These are phyloP conservation scores for Anabas testudineus DNA, from an alignment of 2,797 vertebrate species.

Conservation along the genomic window DNA sequence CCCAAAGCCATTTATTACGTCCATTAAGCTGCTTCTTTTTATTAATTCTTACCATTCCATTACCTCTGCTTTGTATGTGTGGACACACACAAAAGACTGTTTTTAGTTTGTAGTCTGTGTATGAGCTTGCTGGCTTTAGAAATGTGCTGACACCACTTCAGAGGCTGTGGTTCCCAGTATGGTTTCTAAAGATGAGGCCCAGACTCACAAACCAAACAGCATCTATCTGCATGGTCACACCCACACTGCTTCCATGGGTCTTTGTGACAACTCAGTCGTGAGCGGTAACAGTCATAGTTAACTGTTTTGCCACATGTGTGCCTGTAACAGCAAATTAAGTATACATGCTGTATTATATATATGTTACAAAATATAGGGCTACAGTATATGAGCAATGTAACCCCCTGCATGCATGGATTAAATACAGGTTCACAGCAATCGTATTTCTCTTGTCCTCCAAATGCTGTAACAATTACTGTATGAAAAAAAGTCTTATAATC, in stretches of 20 bases:
- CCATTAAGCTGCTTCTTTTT: conserved; percentile 35
- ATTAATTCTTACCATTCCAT: conserved; percentile 35
- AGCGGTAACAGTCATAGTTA: no score
- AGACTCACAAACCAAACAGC: conserved; percentile 58
- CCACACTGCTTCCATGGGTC: neutral
- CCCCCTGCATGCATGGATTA: neutral
- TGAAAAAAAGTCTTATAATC: neutral
- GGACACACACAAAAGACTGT: conserved; percentile 56
- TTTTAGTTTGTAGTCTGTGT: conserved; percentile 74
- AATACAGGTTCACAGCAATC: neutral
- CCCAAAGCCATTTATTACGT: conserved; percentile 3
- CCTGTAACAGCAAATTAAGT: neutral
- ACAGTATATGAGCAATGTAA: neutral
- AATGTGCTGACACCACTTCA: conserved; percentile 75
- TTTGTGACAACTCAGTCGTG: no score
- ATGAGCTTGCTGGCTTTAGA: conserved; percentile 70
- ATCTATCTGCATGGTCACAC: conserved; percentile 28
- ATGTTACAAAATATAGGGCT: neutral
- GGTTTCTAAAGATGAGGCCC: conserved; percentile 64
- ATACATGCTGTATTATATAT: neutral
- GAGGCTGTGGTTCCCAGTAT: conserved; percentile 66
- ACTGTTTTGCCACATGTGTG: neutral
- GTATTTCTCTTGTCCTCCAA: no score
- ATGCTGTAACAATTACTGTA: no score
- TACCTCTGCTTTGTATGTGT: conserved; percentile 40